phyloP scores from a whole-genome alignment of 2,113 vertebrate genomes.

The Brachirus orientalis region DNA sequence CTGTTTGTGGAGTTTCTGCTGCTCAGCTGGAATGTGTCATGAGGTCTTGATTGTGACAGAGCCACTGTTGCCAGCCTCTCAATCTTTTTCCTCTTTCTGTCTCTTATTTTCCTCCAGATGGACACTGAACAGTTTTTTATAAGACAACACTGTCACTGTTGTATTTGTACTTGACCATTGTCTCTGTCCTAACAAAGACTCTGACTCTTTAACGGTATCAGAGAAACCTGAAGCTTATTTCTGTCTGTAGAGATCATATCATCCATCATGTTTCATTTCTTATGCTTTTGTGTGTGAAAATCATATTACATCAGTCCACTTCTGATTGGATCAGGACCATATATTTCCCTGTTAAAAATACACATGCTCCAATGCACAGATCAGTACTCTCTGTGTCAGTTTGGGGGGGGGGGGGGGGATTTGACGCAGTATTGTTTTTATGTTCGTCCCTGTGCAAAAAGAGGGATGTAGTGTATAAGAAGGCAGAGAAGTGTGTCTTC shows the following conservation, averaged over 20 bases:
- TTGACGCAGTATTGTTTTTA: background rate
- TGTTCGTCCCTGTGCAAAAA: too few relatives aligned
- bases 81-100: slow-evolving; percentile 27
- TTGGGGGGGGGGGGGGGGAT: too few relatives aligned
- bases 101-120: slow-evolving; percentile 26
- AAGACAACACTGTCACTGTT: slow-evolving; percentile 22
- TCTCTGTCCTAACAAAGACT: slow-evolving; percentile 36
- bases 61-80: slow-evolving; percentile 21
- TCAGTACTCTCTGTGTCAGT: slow-evolving; percentile 14
- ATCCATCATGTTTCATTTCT: background rate
- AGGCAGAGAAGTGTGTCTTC: too few relatives aligned
- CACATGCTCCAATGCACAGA: background rate
- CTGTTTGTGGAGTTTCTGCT: slow-evolving; percentile 52
- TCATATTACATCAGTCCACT: too few relatives aligned
- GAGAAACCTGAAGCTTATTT: slow-evolving; percentile 25
- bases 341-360: background rate
- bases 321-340: background rate
- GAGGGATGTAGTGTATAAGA: too few relatives aligned
- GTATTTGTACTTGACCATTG: slow-evolving; percentile 25
- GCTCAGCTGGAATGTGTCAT: slow-evolving; percentile 49
- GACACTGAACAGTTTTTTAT: slow-evolving; percentile 16
- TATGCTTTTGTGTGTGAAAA: too few relatives aligned
- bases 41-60: slow-evolving; percentile 41
- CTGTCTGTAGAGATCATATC: background rate
- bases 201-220: slow-evolving; percentile 5